phyloP scores from a whole-genome alignment of 2,113 vertebrate species.

The Tupaia tana region DNA sequence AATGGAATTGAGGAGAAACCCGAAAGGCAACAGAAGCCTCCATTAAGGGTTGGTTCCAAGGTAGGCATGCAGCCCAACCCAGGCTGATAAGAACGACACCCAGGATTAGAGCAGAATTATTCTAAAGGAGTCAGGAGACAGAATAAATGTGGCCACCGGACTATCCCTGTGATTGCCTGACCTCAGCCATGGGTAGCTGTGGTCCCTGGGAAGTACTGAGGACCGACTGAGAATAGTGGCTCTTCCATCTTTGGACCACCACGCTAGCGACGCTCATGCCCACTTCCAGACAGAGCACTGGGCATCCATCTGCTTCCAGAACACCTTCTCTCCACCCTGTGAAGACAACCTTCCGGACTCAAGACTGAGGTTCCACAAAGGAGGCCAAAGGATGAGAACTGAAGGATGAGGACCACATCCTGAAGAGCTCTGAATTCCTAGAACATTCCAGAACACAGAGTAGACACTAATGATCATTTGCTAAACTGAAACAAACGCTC shows the following conservation, averaged over 20 bases:
- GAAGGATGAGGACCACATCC: neutral
- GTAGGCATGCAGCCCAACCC: too few relatives aligned
- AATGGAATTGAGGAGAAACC: neutral
- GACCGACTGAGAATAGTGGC: neutral
- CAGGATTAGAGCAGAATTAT: too few relatives aligned
- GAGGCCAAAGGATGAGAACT: neutral
- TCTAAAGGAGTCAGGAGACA: neutral
- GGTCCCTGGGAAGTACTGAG: neutral
- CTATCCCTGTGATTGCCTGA: neutral
- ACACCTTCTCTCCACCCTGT: neutral
- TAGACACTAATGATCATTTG: neutral
- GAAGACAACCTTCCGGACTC: neutral
- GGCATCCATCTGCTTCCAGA: neutral
- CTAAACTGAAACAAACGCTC: neutral
- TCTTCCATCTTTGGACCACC: neutral
- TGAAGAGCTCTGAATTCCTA: neutral
- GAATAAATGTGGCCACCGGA: neutral
- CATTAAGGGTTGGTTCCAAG: neutral
- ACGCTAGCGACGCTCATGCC: neutral
- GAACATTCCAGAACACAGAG: neutral
- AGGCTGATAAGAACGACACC: too few relatives aligned
- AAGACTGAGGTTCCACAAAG: neutral
- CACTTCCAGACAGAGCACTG: too few relatives aligned
- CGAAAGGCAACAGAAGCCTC: neutral
- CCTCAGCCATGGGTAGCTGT: neutral